Evolutionary conservation across 2,797 vertebrate genomes (phyloP).

Genomic region (Denticeps clupeoides): DNA sequence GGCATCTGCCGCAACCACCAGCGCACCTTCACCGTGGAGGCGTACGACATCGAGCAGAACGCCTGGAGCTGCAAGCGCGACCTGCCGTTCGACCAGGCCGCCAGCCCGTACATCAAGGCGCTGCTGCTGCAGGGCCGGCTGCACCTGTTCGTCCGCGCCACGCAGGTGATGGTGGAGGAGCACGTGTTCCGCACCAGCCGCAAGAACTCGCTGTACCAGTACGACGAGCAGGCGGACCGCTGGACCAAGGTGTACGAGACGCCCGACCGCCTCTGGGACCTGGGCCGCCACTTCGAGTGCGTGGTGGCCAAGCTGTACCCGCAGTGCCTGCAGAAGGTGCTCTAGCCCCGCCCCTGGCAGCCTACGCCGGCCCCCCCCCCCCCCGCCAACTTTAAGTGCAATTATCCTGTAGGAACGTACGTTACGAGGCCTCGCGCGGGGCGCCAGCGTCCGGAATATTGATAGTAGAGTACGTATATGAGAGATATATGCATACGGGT

Average conservation of each 20-base stretch:
- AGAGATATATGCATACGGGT: slow-evolving; percentile 68
- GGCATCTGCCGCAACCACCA: slow-evolving; percentile 94
- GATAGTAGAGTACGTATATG: slow-evolving; percentile 32
- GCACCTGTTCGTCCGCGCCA: slow-evolving; percentile 92
- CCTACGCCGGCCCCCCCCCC: too few relatives aligned
- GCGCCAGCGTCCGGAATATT: slow-evolving; percentile 44
- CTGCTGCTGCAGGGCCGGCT: slow-evolving; percentile 83
- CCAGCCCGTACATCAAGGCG: slow-evolving; percentile 93
- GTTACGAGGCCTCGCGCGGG: too few relatives aligned
- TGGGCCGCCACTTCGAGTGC: slow-evolving; percentile 98
- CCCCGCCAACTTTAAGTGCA: slow-evolving; percentile 99
- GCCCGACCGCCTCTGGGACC: slow-evolving; percentile 95
- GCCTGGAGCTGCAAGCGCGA: slow-evolving; percentile 83
- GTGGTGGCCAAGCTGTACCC: slow-evolving; percentile 98
- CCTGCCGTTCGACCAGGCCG: slow-evolving; percentile 91
- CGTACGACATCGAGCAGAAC: slow-evolving; percentile 89
- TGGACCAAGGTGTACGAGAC: slow-evolving; percentile 96
- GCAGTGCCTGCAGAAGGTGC: slow-evolving; percentile 98
- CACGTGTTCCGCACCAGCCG: slow-evolving; percentile 98
- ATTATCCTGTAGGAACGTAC: slow-evolving; percentile 96
- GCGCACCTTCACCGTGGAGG: slow-evolving; percentile 91
- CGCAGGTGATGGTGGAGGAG: slow-evolving; percentile 95
- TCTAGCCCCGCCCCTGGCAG: slow-evolving; percentile 51
- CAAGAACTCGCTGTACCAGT: slow-evolving; percentile 96
- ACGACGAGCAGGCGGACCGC: slow-evolving; percentile 74